Base-by-base conservation (phyloP, 53 echinoderm and acorn worm genomes). In the Pentamera pediparva region DNA sequence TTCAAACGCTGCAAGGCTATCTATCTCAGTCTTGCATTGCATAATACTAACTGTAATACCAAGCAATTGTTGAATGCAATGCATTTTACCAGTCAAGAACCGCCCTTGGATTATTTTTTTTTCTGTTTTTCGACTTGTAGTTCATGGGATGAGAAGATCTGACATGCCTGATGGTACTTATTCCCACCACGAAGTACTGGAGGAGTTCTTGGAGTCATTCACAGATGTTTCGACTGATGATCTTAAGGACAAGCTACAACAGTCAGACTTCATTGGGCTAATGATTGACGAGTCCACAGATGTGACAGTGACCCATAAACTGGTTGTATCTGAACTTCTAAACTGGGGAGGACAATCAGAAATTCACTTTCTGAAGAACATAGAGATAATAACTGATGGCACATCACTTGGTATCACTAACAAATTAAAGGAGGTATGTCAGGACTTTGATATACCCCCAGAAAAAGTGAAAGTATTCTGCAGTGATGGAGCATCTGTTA, bases 271-370 rank as follows among this genome's bases (percentile, higher is more conserved):
- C 28, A 28, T 59, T 59, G 32, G 60, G 17, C 25, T 59, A 18
- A 59, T 59, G 60, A 32, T 59, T 27, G 31, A 59, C 5, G 60
- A 59, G 60, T 59, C 60, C 25, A 59, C 60, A 59, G 60, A 59
- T 59, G 28, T 59, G 17, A 59, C 27, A 18, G 28, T 59, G 20
- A 2, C 60, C 20, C 60, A 59, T 59, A 59, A 59, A 59, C 17
- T 59, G 60, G 60, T 59, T 29, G 29, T 59, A 0, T 28, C 60
- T 2, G 31, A 59, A 32, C 60, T 59, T 4, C 17, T 59, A 32
- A 59, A 59, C 32, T 32, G 51, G 3, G 24, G 32, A 28, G 60
- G 60, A 27, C 25, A 32, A 59, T 59, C 60, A 59, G 60, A 59
- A 59, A 59, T 32, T 29, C 60, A 59, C 31, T 59, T 59, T 59